These are phyloP conservation scores for Laothoe populi DNA, from an alignment of 2,888 invertebrate species.

Conservation along the genomic window DNA sequence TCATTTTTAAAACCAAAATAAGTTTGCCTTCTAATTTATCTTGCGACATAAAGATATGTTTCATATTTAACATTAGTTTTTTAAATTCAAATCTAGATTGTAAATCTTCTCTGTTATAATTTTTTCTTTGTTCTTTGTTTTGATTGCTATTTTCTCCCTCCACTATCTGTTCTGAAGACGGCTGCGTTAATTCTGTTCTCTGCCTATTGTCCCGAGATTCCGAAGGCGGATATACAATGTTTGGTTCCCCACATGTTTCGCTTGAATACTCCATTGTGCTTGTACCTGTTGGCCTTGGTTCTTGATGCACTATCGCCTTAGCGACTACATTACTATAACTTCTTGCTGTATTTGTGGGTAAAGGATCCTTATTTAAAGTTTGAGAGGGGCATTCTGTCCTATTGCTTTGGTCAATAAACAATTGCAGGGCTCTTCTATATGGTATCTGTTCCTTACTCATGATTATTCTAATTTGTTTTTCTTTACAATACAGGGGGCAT, in stretches of 20 bases:
- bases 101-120: not conserved
- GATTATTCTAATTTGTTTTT: constrained; percentile 30
- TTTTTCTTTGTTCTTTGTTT: not conserved
- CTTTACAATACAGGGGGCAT: constrained; percentile 31
- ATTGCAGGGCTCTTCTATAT: constrained; percentile 30
- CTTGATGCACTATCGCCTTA: not conserved
- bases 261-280: not conserved
- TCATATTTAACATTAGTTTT: constrained; percentile 1
- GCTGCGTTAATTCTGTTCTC: not conserved
- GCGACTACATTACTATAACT: not conserved
- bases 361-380: not conserved
- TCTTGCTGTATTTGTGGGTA: not conserved
- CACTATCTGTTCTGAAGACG: too few species aligned
- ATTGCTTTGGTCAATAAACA: not conserved
- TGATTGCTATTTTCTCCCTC: not conserved
- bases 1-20: constrained; percentile 1
- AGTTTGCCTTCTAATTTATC: constrained; percentile 20
- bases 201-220: not conserved
- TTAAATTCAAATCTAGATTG: not conserved
- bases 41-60: not conserved
- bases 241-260: not conserved
- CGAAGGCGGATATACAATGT: not conserved
- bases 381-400: not conserved
- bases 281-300: not conserved
- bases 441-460: constrained; percentile 32